Percentiles rank a stretch among this genome's conserved stretches.
Conservation (phyloP, 2,888 invertebrate genomes). For the Melinaea menophilus region DNA sequence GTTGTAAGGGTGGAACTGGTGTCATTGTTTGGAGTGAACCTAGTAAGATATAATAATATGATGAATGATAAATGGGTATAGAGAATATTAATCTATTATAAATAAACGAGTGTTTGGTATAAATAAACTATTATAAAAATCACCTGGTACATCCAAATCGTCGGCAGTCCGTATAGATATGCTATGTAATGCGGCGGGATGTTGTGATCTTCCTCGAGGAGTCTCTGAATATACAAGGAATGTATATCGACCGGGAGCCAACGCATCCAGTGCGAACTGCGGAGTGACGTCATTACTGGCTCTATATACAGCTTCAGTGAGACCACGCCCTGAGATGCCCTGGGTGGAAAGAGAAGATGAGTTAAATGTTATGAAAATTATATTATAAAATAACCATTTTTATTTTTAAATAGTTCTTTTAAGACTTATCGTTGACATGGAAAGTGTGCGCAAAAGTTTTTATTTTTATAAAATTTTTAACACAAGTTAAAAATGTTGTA, state of each 20-base stretch:
- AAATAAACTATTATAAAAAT: slow-evolving; percentile 5
- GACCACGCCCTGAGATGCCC: slow-evolving; percentile 70
- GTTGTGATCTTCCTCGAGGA: slow-evolving; percentile 85
- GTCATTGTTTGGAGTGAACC: slow-evolving; percentile 72
- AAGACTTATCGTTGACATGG: too few species aligned
- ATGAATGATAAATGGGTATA: too few species aligned
- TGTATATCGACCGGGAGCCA: slow-evolving; percentile 88
- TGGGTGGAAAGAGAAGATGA: slow-evolving; percentile 32
- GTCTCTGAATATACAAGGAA: slow-evolving; percentile 90
- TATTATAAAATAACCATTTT: too few species aligned
- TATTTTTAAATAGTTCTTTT: too few species aligned
- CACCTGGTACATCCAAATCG: slow-evolving; percentile 65
- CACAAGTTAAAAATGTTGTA: too few species aligned
- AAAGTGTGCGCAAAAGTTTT: too few species aligned
- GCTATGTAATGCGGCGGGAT: slow-evolving; percentile 83
- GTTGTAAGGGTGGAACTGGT: slow-evolving; percentile 54
- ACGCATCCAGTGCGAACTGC: slow-evolving; percentile 83
- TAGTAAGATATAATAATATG: slow-evolving; percentile 29
- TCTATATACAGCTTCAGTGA: slow-evolving; percentile 79
- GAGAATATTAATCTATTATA: too few species aligned
- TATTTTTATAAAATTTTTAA: too few species aligned
- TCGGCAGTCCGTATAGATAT: slow-evolving; percentile 65
- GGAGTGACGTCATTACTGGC: slow-evolving; percentile 80
- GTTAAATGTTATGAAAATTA: not conserved
- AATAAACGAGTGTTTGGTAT: not conserved